A percentile compares a stretch with the other conserved stretches of the same genome.
Evolutionary conservation across 2,888 invertebrate species (phyloP).

Genomic region (Hirtodrosophila confusa): DNA sequence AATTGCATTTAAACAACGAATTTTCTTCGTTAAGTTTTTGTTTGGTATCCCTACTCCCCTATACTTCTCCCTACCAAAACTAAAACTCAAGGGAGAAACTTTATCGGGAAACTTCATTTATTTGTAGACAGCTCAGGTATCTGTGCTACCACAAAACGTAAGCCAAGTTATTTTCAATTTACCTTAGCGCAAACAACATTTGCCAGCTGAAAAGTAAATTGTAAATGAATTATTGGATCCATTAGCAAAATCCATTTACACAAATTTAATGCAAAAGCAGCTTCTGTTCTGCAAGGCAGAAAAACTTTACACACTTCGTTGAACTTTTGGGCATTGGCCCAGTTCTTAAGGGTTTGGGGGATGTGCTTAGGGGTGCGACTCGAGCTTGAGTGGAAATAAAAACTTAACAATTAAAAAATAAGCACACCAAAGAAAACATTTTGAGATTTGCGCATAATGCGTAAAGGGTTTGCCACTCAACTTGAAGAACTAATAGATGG

Average conservation of each 20-base stretch:
- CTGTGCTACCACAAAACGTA: conserved; percentile 60
- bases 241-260: conserved; percentile 83
- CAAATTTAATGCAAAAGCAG: conserved; percentile 79
- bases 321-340: conserved; percentile 64
- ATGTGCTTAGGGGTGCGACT: conserved; percentile 24
- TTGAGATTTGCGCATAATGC: conserved; percentile 73
- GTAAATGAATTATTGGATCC: conserved; percentile 83
- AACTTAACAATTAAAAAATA: conserved; percentile 81
- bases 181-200: conserved; percentile 74
- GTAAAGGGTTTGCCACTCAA: conserved; percentile 67
- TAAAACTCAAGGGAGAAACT: no score
- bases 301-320: conserved; percentile 82
- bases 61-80: no score
- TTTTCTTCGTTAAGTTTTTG: no score
- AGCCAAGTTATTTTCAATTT: conserved; percentile 65
- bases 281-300: conserved; percentile 46
- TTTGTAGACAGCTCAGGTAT: not conserved
- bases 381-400: conserved; percentile 54
- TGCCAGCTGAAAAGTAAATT: conserved; percentile 76
- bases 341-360: conserved; percentile 23
- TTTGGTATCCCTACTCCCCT: no score
- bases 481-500: conserved; percentile 13
- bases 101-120: conserved; percentile 12
- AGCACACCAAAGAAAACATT: conserved; percentile 75
- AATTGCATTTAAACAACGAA: no score